A percentile compares a stretch with the other conserved stretches of the same genome.
phyloP scores from a whole-genome alignment of 2,888 invertebrate genomes.

The Chloromyia formosa region DNA sequence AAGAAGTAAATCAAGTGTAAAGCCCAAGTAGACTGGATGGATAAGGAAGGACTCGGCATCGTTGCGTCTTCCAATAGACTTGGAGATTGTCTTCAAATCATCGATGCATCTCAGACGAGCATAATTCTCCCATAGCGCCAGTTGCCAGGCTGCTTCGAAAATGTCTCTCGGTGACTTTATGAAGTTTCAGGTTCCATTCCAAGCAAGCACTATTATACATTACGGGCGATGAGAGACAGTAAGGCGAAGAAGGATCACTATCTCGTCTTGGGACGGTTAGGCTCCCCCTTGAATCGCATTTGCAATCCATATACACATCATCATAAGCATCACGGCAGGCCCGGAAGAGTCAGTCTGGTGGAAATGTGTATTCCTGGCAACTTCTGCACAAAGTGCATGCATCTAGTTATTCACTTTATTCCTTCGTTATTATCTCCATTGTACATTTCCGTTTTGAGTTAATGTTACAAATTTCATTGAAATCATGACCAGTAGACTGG shows the following conservation, averaged over 20 bases:
- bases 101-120: too few species aligned
- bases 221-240: too few species aligned
- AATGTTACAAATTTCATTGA: conserved; percentile 19
- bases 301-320: background rate
- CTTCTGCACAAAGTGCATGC: background rate
- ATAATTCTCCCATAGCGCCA: too few species aligned
- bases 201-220: too few species aligned
- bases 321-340: background rate
- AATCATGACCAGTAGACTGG: conserved; percentile 27
- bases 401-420: background rate
- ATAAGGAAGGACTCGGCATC: too few species aligned
- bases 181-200: too few species aligned
- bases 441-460: conserved; percentile 1
- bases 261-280: too few species aligned
- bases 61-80: too few species aligned
- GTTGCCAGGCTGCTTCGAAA: too few species aligned
- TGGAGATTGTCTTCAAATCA: too few species aligned
- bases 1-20: conserved; percentile 8
- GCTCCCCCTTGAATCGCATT: background rate
- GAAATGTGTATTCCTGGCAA: conserved; percentile 13
- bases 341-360: conserved; percentile 25
- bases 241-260: too few species aligned
- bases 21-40: background rate
- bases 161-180: too few species aligned
- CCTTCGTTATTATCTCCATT: background rate